phyloP scores from a whole-genome alignment of 2,113 vertebrate species.

The Thryonomys swinderianus region DNA sequence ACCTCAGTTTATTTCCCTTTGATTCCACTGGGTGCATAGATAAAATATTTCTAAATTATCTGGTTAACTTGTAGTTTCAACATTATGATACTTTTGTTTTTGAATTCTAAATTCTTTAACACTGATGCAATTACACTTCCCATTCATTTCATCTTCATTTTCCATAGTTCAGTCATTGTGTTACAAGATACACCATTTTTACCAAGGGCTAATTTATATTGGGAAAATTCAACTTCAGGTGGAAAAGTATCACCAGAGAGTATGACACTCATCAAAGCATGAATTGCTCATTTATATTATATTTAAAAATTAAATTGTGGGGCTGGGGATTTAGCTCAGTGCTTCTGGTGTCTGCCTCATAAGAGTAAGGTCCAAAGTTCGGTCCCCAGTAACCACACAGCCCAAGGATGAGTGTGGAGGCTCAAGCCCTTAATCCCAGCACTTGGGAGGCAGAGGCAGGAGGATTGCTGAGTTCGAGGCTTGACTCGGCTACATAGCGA shows the following conservation, averaged over 20 bases:
- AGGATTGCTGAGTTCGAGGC: too few species aligned
- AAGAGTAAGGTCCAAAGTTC: too few species aligned
- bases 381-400: too few species aligned
- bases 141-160: neutral
- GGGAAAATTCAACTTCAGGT: neutral
- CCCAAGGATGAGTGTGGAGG: too few species aligned
- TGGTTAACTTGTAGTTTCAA: neutral
- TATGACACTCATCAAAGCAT: neutral
- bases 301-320: neutral
- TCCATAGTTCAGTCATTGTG: neutral
- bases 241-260: neutral
- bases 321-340: too few species aligned
- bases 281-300: conserved; percentile 8
- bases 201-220: neutral
- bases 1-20: neutral
- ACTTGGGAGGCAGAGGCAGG: too few species aligned
- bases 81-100: conserved; percentile 25
- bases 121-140: neutral
- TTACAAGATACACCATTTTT: conserved; percentile 14
- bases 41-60: conserved; percentile 3
- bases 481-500: too few species aligned
- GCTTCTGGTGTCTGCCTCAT: too few species aligned
- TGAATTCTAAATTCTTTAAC: conserved; percentile 42
- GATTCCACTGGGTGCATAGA: neutral
- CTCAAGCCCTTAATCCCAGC: too few species aligned